A percentile compares a stretch with the other conserved stretches of the same genome.
phyloP scores from a whole-genome alignment of 2,888 invertebrate species.

The Digitonthophagus gazella region DNA sequence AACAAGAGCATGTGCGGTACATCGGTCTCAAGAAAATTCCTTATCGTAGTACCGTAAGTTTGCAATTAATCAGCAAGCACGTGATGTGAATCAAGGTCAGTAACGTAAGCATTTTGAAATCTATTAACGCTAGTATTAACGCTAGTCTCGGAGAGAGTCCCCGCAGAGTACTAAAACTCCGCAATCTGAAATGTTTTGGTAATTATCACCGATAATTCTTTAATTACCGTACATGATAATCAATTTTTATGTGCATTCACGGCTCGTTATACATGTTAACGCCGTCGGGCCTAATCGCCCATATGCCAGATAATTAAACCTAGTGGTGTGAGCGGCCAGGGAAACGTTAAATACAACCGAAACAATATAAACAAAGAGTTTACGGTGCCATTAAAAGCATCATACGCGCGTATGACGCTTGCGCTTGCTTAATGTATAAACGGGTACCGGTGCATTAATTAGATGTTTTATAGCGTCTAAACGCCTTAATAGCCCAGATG shows the following conservation, averaged over 20 bases:
- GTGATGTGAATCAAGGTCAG: neutral
- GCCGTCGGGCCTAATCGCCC: neutral
- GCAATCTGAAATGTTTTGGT: too few species aligned
- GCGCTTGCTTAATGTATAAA: neutral
- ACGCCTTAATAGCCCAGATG: neutral
- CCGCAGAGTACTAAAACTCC: too few species aligned
- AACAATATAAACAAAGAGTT: neutral
- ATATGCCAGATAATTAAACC: neutral
- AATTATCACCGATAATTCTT: neutral
- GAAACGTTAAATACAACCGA: neutral
- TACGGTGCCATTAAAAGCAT: neutral
- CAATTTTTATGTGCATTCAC: neutral
- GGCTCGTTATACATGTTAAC: neutral
- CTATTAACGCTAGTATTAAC: neutral
- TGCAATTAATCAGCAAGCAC: constrained; percentile 4
- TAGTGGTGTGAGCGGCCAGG: neutral
- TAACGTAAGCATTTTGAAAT: neutral
- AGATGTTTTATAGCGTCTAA: neutral
- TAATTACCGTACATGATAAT: neutral
- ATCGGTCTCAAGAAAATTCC: neutral
- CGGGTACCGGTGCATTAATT: neutral
- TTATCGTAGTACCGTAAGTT: neutral
- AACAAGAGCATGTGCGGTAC: constrained; percentile 3
- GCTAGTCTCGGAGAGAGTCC: too few species aligned
- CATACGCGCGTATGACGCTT: neutral